Evolutionary conservation across 2,113 vertebrate genomes (phyloP).

Genomic region (Pao palembangensis): DNA sequence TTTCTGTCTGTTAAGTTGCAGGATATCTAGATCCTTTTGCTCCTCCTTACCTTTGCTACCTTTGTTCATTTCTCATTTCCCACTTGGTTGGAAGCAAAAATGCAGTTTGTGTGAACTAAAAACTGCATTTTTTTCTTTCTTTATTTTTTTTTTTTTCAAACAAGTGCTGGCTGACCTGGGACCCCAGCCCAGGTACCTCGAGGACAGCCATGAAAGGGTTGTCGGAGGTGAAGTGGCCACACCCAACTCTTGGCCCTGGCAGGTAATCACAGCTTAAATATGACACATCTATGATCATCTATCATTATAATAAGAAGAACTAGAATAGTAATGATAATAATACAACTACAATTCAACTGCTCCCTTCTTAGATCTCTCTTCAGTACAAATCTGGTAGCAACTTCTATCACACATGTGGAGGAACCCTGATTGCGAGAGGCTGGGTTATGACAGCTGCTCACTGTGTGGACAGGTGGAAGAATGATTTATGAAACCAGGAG

Average conservation of each 20-base stretch:
- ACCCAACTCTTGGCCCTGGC: constrained; percentile 84
- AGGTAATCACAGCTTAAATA: constrained; percentile 67
- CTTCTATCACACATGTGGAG: constrained; percentile 83
- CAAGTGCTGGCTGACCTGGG: constrained; percentile 72
- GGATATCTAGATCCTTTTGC: too few species aligned
- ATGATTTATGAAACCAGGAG: neutral
- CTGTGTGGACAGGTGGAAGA: constrained; percentile 69
- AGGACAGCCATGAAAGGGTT: constrained; percentile 68
- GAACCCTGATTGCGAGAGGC: constrained; percentile 76
- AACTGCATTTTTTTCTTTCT: neutral
- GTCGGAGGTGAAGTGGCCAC: constrained; percentile 80
- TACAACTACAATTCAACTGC: neutral
- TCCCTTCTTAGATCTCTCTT: constrained; percentile 57
- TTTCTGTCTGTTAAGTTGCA: too few species aligned
- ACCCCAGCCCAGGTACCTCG: constrained; percentile 69
- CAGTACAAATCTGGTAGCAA: constrained; percentile 69
- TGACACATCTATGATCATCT: neutral
- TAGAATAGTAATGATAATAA: neutral
- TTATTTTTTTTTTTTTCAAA: neutral
- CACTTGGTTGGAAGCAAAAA: too few species aligned
- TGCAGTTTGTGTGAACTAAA: too few species aligned
- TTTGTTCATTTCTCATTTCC: too few species aligned
- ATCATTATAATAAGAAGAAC: too few species aligned
- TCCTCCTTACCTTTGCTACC: too few species aligned
- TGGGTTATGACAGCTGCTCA: constrained; percentile 89